Base-by-base conservation (phyloP, 2,113 vertebrate species). In the Nanorana parkeri region DNA sequence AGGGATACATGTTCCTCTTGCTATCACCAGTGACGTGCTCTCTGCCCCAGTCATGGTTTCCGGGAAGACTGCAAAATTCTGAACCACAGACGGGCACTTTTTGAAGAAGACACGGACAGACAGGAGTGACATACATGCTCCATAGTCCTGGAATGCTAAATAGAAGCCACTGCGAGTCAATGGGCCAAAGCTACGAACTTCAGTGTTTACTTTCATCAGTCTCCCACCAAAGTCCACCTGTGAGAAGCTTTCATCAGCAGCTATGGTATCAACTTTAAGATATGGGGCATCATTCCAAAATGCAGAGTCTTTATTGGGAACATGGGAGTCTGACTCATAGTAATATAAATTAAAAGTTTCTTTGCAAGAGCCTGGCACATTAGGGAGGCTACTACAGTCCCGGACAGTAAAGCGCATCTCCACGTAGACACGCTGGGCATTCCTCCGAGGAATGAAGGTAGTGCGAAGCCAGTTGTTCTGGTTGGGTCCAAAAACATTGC, bases 391-490 rank as follows among this genome's bases (percentile, higher is more conserved):
- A 93, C 97, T 97, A 92, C 98, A 99, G 94, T 99, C 97, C 1
- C 97, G 94, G 86, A 99, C 97, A 0, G 96, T 99, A 91, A 99
- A 99, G 85, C 96, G 96, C 91, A 99, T 99, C 94, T 99, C 98
- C 28, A 97, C 94, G 64, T 99, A 99, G 90, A 99, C 95, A 74
- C 97, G 95, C 80, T 99, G 97, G 20, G 98, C 96, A 0, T 95
- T 96, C 0, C 94, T 94, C 0, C 98, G 93, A 85, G 96, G 94
- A 63, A 99, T 96, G 90, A 99, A 99, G 2, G 97, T 99, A 82
- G 97, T 99, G 86, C 98, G 97, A 36, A 99, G 96, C 97, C 98
- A 99, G 91, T 99, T 99, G 94, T 99, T 99, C 89, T 99, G 97
- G 88, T 96, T 99, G 85, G 97, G 93, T 83, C 98, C 97, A 20